These are phyloP conservation scores for Caretta caretta DNA, from an alignment of 2,113 vertebrate species.

Conservation along the genomic window DNA sequence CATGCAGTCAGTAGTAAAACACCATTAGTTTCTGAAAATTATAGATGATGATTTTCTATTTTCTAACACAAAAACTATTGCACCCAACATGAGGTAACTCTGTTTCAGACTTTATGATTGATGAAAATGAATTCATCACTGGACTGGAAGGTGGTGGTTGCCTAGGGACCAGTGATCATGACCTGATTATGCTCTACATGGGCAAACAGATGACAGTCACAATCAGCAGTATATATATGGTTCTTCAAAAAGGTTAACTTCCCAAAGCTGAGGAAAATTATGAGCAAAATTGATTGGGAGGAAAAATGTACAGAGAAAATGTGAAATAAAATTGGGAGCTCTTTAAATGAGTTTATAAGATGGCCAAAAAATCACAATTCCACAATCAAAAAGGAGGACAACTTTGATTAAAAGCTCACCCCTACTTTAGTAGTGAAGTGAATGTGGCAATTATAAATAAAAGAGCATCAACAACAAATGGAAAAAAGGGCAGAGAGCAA, in stretches of 20 bases:
- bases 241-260: neutral
- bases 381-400: neutral
- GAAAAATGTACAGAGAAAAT: neutral
- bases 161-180: neutral
- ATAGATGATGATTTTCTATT: neutral
- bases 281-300: neutral
- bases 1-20: neutral
- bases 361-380: neutral
- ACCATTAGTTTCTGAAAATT: neutral
- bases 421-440: neutral
- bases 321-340: neutral
- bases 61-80: neutral
- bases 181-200: neutral
- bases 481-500: neutral
- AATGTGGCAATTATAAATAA: neutral
- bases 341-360: constrained; percentile 1
- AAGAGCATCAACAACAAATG: neutral
- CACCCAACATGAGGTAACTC: neutral
- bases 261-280: neutral
- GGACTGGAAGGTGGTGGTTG: neutral
- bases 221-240: neutral
- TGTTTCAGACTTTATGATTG: neutral
- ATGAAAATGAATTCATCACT: neutral
- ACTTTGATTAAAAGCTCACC: neutral
- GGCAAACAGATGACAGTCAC: neutral